Percentiles rank a stretch among this genome's conserved stretches.
Conservation (phyloP, 2,888 invertebrate species). For the Thysanoteuthis rhombus region DNA sequence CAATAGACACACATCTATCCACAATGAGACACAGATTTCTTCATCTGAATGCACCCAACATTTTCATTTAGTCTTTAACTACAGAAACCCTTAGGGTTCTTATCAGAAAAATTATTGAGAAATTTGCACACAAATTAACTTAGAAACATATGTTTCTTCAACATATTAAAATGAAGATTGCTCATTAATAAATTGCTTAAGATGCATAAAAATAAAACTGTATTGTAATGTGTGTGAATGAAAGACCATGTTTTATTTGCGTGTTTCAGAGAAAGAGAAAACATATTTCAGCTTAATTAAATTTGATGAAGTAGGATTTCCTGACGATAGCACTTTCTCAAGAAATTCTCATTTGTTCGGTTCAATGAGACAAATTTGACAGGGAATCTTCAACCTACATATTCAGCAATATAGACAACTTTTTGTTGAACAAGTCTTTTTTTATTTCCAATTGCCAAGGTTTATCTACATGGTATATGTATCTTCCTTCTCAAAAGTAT, state of each 20-base stretch:
- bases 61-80: not conserved
- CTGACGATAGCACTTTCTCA: not conserved
- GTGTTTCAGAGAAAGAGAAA: not conserved
- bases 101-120: slow-evolving; percentile 34
- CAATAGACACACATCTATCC: not conserved
- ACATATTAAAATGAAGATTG: not conserved
- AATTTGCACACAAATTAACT: slow-evolving; percentile 12
- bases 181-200: not conserved
- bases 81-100: not conserved
- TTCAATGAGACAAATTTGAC: too few species aligned
- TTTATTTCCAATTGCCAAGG: too few species aligned
- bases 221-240: too few species aligned
- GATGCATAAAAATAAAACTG: not conserved
- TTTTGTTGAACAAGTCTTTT: too few species aligned
- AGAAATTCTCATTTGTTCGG: too few species aligned
- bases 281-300: not conserved
- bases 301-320: not conserved
- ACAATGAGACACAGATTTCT: not conserved
- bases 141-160: not conserved
- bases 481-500: too few species aligned
- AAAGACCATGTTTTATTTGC: too few species aligned
- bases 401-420: too few species aligned
- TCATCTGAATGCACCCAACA: not conserved
- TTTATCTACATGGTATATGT: too few species aligned
- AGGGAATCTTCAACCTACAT: too few species aligned